phyloP scores from a whole-genome alignment of 2,797 vertebrate genomes.

The Anas bernieri region DNA sequence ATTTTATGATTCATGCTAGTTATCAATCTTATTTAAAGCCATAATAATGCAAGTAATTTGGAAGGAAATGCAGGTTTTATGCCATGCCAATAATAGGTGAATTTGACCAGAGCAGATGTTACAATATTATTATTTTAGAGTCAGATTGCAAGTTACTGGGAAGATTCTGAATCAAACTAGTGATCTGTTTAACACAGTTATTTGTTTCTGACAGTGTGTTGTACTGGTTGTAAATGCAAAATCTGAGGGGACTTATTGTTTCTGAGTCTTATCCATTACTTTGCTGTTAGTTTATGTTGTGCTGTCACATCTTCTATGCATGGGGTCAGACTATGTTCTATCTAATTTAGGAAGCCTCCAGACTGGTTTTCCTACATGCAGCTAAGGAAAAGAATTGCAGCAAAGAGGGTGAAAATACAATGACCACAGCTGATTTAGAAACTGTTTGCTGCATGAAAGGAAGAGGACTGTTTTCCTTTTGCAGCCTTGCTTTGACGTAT shows the following conservation, averaged over 20 bases:
- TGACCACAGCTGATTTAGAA: neutral
- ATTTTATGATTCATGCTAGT: neutral
- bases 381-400: neutral
- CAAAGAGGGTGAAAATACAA: neutral
- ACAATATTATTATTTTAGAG: neutral
- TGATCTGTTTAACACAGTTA: neutral
- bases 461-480: neutral
- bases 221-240: neutral
- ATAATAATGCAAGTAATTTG: constrained; percentile 8
- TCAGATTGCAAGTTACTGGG: neutral
- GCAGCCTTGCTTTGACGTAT: neutral
- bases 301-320: neutral
- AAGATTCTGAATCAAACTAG: neutral
- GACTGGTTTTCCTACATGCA: neutral
- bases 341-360: constrained; percentile 10
- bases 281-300: neutral
- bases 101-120: neutral
- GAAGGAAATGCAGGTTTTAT: neutral
- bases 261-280: neutral
- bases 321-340: neutral
- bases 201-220: neutral
- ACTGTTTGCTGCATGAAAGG: neutral
- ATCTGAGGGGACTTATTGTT: neutral
- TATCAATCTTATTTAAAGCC: neutral
- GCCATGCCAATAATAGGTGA: neutral